These are phyloP conservation scores for Monodelphis domestica DNA, from an alignment of 2,797 vertebrate species.

Conservation along the genomic window DNA sequence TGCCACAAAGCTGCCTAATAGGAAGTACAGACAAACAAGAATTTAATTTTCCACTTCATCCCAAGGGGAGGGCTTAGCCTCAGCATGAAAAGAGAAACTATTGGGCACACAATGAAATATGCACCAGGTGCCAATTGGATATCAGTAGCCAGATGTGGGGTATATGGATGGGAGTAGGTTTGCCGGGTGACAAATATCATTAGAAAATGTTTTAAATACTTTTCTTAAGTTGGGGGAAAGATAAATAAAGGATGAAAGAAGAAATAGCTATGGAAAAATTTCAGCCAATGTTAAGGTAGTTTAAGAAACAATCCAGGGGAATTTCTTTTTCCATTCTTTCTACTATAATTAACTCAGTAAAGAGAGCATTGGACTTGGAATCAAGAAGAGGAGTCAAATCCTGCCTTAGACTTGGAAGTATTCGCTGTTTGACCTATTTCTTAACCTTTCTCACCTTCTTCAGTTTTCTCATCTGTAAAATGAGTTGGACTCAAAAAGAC, in stretches of 20 bases:
- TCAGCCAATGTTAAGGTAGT: not conserved
- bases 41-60: conserved; percentile 16
- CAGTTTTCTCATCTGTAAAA: not conserved
- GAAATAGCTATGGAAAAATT: not conserved
- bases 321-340: not conserved
- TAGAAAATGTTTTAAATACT: not conserved
- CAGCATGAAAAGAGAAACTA: not conserved
- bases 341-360: not conserved
- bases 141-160: not conserved
- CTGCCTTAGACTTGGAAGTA: not conserved
- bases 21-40: not conserved
- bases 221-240: conserved; percentile 20
- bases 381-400: not conserved
- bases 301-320: not conserved
- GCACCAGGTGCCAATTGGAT: not conserved
- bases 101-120: not conserved
- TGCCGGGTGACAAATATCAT: not conserved
- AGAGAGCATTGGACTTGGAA: not conserved
- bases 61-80: conserved; percentile 3
- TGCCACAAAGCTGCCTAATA: not conserved
- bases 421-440: not conserved
- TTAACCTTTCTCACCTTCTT: not conserved
- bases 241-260: not conserved
- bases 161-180: not conserved
- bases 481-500: not conserved